Evolutionary conservation across 1,140 invertebrate genomes (phyloP).

Genomic region (Saccostrea glomerata): DNA sequence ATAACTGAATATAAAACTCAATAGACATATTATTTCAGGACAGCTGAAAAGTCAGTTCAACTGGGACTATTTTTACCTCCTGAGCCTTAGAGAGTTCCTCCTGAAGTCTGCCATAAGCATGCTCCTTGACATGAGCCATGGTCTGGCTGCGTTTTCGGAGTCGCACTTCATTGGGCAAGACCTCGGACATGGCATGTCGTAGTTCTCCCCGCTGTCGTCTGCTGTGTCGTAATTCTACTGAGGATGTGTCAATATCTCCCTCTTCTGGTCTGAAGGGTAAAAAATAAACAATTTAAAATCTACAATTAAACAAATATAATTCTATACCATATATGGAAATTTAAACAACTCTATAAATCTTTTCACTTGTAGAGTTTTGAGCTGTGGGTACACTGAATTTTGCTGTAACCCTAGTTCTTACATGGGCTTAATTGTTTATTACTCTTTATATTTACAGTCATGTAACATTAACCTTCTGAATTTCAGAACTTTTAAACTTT

Average conservation of each 20-base stretch:
- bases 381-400: too few relatives aligned
- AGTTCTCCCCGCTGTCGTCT: slow-evolving; percentile 44
- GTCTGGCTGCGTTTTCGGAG: slow-evolving; percentile 69
- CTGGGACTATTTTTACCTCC: slow-evolving; percentile 74
- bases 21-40: too few relatives aligned
- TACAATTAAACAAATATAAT: too few relatives aligned
- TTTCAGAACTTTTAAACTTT: too few relatives aligned
- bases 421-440: too few relatives aligned
- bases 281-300: background rate
- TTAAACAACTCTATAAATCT: too few relatives aligned
- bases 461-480: too few relatives aligned
- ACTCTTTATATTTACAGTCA: too few relatives aligned
- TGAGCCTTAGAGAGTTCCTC: slow-evolving; percentile 85
- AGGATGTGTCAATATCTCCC: background rate
- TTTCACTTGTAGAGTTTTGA: too few relatives aligned
- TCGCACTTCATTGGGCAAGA: slow-evolving; percentile 58
- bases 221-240: background rate
- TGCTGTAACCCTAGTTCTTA: too few relatives aligned
- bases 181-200: slow-evolving; percentile 71
- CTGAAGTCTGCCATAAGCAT: slow-evolving; percentile 83
- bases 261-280: slow-evolving; percentile 18
- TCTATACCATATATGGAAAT: too few relatives aligned
- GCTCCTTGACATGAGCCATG: slow-evolving; percentile 84
- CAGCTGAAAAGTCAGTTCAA: background rate
- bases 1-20: too few relatives aligned